These are phyloP conservation scores for Magallana nippona DNA, from an alignment of 2,888 invertebrate genomes.

Conservation along the genomic window DNA sequence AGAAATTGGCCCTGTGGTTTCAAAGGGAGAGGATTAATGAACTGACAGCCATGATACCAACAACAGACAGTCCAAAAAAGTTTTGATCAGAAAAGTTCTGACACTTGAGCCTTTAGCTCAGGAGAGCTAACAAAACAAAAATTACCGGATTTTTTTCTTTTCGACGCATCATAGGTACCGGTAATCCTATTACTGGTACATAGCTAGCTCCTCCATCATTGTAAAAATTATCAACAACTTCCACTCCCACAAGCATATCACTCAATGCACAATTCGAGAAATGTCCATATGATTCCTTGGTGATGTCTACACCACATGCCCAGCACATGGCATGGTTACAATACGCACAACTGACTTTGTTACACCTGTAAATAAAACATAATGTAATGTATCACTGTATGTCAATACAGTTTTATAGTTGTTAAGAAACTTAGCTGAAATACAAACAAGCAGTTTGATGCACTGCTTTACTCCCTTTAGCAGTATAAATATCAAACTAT, in stretches of 20 bases:
- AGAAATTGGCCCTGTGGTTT: too few species aligned
- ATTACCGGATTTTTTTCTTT: neutral
- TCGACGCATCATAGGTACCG: neutral
- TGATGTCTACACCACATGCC: conserved; percentile 62
- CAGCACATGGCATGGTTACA: conserved; percentile 66
- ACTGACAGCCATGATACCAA: too few species aligned
- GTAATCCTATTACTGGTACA: neutral
- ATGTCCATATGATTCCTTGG: conserved; percentile 50
- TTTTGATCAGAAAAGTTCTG: too few species aligned
- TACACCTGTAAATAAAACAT: conserved; percentile 62
- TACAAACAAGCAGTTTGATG: too few species aligned
- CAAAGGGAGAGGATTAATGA: too few species aligned
- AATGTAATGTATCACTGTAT: too few species aligned
- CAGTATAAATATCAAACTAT: too few species aligned
- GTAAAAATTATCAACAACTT: neutral
- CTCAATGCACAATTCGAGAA: conserved; percentile 41
- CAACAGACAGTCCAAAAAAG: neutral
- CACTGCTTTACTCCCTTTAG: too few species aligned
- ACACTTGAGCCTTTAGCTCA: neutral
- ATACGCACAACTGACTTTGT: conserved; percentile 65
- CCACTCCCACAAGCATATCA: neutral
- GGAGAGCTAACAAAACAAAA: conserved; percentile 2
- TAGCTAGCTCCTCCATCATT: neutral
- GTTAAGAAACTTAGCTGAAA: neutral
- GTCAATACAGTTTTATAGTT: neutral